Base-by-base conservation (phyloP, 2,888 invertebrate genomes). In the Coremacera marginata region DNA sequence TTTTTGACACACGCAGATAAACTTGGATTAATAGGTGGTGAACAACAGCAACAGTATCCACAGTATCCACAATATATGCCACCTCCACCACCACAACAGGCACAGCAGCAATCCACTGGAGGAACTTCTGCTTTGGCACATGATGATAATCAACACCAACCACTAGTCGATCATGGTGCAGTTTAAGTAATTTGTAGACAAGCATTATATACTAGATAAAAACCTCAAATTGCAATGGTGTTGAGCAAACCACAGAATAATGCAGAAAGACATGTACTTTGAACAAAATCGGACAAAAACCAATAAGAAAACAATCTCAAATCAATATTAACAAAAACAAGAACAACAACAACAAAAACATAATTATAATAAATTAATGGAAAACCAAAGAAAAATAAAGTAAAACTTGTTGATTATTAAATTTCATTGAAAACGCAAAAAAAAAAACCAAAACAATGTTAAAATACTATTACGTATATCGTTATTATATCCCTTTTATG, bases 21-120 rank as follows among this genome's bases (percentile, higher is more conserved):
- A 86, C 86, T 88, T 80, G 88, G 88, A 80, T 86, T 88, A 83
- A 88, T 88, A 83, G 88, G 88, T 79, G 87, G 88, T 77, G 88
- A 88, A 80, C 85, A 84, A 82, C 88, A 85, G 80, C 88, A 86
- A 76, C 88, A 87, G 82, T 88, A 89, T 83, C 87, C 82, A 91
- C 87, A 86, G 81, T 87, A 87, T 82, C 87, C 80, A 90, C 91
- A 78, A 88, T 89, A 84, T 90, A 91, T 75, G 88, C 88, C 84
- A 76, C 82, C 83, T 82, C 91, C 91, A 81, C 89, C 89, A 81
- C 91, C 91, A 77, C 87, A 88, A 80, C 89, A 86, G 81, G 91
- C 91, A 83, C 91, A 91, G 82, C 91, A 91, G 82, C 91, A 91
- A 16, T 90, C 91, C 81, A 90, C 92, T 73, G 92, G 91, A 84